A percentile compares a stretch with the other conserved stretches of the same genome.
These are phyloP conservation scores for Lasioglossum oenotherae DNA, from an alignment of 2,888 invertebrate genomes.

Conservation along the genomic window DNA sequence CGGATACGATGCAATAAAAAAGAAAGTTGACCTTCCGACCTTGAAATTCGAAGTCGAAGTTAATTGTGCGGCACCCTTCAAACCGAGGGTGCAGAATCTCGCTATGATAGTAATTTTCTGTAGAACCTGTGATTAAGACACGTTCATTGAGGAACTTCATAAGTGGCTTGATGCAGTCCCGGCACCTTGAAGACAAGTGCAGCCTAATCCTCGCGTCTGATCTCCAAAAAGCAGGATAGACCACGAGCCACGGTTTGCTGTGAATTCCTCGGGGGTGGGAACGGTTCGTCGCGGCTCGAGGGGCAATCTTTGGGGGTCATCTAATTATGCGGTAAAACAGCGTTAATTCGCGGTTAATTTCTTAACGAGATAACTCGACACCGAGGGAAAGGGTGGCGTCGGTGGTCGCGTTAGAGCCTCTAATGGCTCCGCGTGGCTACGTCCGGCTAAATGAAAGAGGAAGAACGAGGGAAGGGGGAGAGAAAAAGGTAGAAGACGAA, in stretches of 20 bases:
- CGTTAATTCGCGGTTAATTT: conserved; percentile 76
- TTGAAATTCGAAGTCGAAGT: too few relatives aligned
- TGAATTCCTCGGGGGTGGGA: conserved; percentile 17
- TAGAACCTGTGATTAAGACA: too few relatives aligned
- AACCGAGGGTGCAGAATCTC: too few relatives aligned
- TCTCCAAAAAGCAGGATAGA: background rate
- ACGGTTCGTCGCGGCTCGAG: conserved; percentile 31
- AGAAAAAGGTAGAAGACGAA: conserved; percentile 8
- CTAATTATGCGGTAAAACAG: conserved; percentile 73
- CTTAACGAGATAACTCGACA: conserved; percentile 72
- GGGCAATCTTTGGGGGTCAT: conserved; percentile 71
- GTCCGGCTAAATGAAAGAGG: conserved; percentile 59
- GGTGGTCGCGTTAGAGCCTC: conserved; percentile 69
- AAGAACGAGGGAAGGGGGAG: conserved; percentile 1
- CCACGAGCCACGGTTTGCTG: background rate
- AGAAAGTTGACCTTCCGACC: too few relatives aligned
- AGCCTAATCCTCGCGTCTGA: background rate
- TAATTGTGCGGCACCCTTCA: too few relatives aligned
- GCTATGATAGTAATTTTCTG: too few relatives aligned
- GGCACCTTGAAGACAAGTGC: background rate
- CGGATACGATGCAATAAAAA: too few relatives aligned
- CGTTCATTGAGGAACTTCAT: too few relatives aligned
- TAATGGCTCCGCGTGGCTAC: conserved; percentile 70
- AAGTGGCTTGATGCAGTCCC: too few relatives aligned
- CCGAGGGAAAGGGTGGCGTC: conserved; percentile 47